Percentiles rank a stretch among this genome's conserved stretches.
These are phyloP conservation scores for Dolichoris vasculosae DNA, from an alignment of 1,140 invertebrate species.

Conservation along the genomic window DNA sequence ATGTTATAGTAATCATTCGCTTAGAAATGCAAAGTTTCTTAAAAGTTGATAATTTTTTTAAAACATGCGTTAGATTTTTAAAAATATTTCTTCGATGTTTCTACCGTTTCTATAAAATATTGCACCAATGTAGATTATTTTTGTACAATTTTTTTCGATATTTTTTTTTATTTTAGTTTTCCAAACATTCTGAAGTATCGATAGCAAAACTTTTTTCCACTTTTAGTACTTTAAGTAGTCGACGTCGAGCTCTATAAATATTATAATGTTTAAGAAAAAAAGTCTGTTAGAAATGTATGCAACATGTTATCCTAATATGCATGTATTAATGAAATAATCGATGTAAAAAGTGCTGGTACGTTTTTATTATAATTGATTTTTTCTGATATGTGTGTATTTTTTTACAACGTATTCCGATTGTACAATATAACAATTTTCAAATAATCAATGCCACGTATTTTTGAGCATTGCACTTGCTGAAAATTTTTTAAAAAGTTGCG, in stretches of 20 bases:
- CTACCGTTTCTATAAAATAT: too few species aligned
- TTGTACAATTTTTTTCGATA: neutral
- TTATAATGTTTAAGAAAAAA: constrained; percentile 13
- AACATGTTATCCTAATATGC: neutral
- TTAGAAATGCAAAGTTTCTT: too few species aligned
- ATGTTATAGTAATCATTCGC: too few species aligned
- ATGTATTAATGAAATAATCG: neutral
- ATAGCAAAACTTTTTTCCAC: neutral
- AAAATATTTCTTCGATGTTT: neutral
- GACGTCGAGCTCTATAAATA: neutral
- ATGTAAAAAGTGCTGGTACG: neutral
- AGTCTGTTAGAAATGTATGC: constrained; percentile 25
- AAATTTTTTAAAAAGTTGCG: neutral
- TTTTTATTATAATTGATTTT: constrained; percentile 1
- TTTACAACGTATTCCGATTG: neutral
- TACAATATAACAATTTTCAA: neutral
- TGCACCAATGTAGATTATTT: neutral
- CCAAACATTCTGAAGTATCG: neutral
- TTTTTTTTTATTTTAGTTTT: neutral
- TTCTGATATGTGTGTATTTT: neutral
- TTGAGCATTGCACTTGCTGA: neutral
- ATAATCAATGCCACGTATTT: neutral
- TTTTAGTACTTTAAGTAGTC: neutral
- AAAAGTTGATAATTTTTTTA: too few species aligned
- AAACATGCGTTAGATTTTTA: neutral